Percentiles rank a stretch among this genome's conserved stretches.
These are phyloP conservation scores for Neodon shergylaensis DNA, from an alignment of 2,113 vertebrate species.

Conservation along the genomic window DNA sequence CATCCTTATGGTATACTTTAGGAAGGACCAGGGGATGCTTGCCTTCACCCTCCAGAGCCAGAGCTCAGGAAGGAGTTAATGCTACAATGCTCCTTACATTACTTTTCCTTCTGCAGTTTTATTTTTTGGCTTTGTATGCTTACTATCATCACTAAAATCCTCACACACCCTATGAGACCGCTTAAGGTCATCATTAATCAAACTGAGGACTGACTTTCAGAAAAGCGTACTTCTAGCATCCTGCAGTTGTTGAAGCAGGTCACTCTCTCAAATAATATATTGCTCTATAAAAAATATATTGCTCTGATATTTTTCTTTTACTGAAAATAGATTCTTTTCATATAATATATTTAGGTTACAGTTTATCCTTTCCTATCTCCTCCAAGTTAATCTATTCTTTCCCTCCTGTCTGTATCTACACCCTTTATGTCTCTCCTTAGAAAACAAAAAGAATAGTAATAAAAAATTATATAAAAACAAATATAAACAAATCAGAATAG, in stretches of 20 bases:
- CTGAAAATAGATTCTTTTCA: neutral
- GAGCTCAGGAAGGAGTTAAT: neutral
- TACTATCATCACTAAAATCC: neutral
- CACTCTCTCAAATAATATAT: neutral
- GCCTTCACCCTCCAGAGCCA: neutral
- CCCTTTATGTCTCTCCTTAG: neutral
- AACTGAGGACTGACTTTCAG: neutral
- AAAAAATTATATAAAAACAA: neutral
- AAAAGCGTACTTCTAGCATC: neutral
- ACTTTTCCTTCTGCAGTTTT: neutral
- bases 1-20: neutral
- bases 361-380: neutral
- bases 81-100: neutral
- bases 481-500: neutral
- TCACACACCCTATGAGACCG: neutral
- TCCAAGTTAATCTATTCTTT: neutral
- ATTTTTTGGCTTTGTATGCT: neutral
- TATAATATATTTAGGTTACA: neutral
- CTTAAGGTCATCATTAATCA: conserved; percentile 9
- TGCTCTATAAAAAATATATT: neutral
- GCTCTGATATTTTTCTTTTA: neutral
- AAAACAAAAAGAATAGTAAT: neutral
- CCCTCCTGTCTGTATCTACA: too few relatives aligned
- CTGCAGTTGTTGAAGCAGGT: neutral
- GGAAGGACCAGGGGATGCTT: neutral